phyloP scores from a whole-genome alignment of 2,888 invertebrate genomes.

The Macaria liturata region DNA sequence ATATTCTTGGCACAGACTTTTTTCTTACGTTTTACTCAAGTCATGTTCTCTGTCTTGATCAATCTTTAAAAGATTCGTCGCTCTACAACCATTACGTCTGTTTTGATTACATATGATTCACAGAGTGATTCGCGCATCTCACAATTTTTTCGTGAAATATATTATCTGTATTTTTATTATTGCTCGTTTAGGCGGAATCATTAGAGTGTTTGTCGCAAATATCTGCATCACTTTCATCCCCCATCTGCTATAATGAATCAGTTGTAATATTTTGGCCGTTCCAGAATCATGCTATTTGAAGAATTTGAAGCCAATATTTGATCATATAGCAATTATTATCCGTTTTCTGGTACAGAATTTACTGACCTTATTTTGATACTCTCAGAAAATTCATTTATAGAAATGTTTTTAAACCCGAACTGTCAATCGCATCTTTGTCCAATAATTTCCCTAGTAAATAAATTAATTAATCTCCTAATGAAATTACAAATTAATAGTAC shows the following conservation, averaged over 20 bases:
- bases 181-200: slow-evolving; percentile 33
- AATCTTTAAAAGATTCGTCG: too few species aligned
- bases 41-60: too few species aligned
- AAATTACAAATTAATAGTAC: slow-evolving; percentile 33
- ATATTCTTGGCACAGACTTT: too few species aligned
- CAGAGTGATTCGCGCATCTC: too few species aligned
- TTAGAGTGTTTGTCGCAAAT: slow-evolving; percentile 11
- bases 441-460: slow-evolving; percentile 78
- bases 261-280: slow-evolving; percentile 12
- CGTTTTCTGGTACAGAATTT: slow-evolving; percentile 13
- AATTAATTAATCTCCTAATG: slow-evolving; percentile 53
- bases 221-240: slow-evolving; percentile 24
- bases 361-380: slow-evolving; percentile 24
- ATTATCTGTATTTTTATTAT: slow-evolving; percentile 19
- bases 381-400: slow-evolving; percentile 3
- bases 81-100: too few species aligned
- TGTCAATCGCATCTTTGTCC: slow-evolving; percentile 49
- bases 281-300: neutral
- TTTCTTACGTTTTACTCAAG: too few species aligned
- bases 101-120: too few species aligned
- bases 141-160: slow-evolving; percentile 19
- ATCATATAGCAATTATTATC: neutral
- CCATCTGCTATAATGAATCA: slow-evolving; percentile 28
- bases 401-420: slow-evolving; percentile 1
- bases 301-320: slow-evolving; percentile 6